phyloP scores from a whole-genome alignment of 1,140 invertebrate genomes.

The Magallana ariakensis region DNA sequence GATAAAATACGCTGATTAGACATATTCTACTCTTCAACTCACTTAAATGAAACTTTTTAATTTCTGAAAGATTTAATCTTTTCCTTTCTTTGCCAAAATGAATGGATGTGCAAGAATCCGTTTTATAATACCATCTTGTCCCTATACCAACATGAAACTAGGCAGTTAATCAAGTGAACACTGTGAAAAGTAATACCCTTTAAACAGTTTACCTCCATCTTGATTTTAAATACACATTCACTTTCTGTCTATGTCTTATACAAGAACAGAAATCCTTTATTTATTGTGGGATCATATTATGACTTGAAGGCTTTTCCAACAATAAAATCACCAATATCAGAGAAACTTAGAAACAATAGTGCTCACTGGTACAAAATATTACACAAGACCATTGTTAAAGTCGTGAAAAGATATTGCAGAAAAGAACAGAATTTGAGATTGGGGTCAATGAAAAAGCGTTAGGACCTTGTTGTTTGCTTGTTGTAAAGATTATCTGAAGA shows the following conservation, averaged over 20 bases:
- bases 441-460: slow-evolving; percentile 30
- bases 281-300: slow-evolving; percentile 16
- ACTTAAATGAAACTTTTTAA: slow-evolving; percentile 23
- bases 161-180: slow-evolving; percentile 4
- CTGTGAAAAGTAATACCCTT: slow-evolving; percentile 2
- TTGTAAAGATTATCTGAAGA: slow-evolving; percentile 38
- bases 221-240: slow-evolving; percentile 23
- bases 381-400: not conserved
- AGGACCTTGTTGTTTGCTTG: slow-evolving; percentile 18
- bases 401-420: not conserved
- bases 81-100: not conserved
- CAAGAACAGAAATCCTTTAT: slow-evolving; percentile 29
- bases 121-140: not conserved
- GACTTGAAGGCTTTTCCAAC: slow-evolving; percentile 13
- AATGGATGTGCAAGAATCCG: slow-evolving; percentile 13
- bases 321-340: not conserved
- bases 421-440: not conserved
- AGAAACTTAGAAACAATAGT: slow-evolving; percentile 11
- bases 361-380: not conserved
- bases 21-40: slow-evolving; percentile 16
- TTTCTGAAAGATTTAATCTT: slow-evolving; percentile 36
- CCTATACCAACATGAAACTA: not conserved
- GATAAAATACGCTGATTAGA: slow-evolving; percentile 18
- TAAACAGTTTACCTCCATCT: not conserved
- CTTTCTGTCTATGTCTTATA: slow-evolving; percentile 4